Percentiles rank a stretch among this genome's conserved stretches.
phyloP scores from a whole-genome alignment of 2,888 invertebrate species.

The Beris morrisii region DNA sequence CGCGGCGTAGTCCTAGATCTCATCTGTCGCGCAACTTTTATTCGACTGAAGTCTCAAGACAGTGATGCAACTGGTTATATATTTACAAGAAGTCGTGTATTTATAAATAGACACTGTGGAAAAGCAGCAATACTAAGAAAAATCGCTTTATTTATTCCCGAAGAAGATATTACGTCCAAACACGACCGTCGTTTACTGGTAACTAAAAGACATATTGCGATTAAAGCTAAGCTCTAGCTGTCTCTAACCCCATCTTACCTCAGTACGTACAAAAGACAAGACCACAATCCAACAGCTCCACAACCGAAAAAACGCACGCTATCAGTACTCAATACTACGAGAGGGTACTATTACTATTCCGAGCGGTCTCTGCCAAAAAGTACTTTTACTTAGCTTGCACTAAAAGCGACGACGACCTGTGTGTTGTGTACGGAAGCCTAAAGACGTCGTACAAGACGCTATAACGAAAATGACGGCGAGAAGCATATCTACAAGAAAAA shows the following conservation, averaged over 20 bases:
- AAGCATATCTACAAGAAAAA: neutral
- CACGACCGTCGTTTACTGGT: slow-evolving; percentile 34
- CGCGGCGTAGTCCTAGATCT: slow-evolving; percentile 31
- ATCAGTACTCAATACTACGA: slow-evolving; percentile 12
- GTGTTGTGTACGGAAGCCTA: slow-evolving; percentile 28
- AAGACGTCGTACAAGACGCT: neutral
- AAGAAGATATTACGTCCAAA: slow-evolving; percentile 31
- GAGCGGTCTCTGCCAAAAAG: slow-evolving; percentile 27
- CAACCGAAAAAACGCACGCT: neutral
- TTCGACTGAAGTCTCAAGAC: slow-evolving; percentile 57
- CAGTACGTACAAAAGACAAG: slow-evolving; percentile 11
- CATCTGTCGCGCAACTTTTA: slow-evolving; percentile 47
- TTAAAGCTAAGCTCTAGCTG: slow-evolving; percentile 15
- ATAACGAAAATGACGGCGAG: neutral
- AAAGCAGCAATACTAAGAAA: slow-evolving; percentile 1
- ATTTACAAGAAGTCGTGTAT: slow-evolving; percentile 43
- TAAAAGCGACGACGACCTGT: slow-evolving; percentile 17
- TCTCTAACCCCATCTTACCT: slow-evolving; percentile 33
- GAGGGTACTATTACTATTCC: slow-evolving; percentile 11
- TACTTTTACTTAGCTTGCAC: slow-evolving; percentile 27
- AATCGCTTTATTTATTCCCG: slow-evolving; percentile 10
- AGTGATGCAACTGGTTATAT: slow-evolving; percentile 59
- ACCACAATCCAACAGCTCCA: slow-evolving; percentile 5
- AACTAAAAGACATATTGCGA: slow-evolving; percentile 33
- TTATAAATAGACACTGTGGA: slow-evolving; percentile 34